Base-by-base conservation (phyloP, 2,888 invertebrate species). In the Drosophila demipolita region DNA sequence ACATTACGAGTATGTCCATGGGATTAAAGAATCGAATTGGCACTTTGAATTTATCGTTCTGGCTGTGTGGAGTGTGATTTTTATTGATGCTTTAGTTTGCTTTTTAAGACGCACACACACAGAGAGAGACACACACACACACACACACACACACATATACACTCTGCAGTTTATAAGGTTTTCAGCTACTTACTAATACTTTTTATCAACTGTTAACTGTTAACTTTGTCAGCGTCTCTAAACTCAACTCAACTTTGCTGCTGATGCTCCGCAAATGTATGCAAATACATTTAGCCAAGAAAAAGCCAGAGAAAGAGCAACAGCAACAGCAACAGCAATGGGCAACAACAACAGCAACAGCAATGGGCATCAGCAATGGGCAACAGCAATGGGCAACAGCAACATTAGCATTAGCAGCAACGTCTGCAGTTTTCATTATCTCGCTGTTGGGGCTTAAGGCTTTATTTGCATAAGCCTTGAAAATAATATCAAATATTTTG, bases 11-110 rank as follows among this genome's bases (percentile, higher is more conserved):
- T 75, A 59, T 78, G 84, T 87, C 84, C 84, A 72, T 81, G 89
- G 87, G 89, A 87, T 89, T 89, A 89, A 89, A 87, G 87, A 79
- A 89, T 87, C 81, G 83, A 66, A 87, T 83, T 87, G 87, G 72
- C 83, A 84, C 81, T 87, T 89, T 81, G 84, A 87, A 87, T 87
- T 87, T 89, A 87, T 87, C 79, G 87, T 79, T 73, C 75, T 73
- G 78, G 76, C 76, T 75, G 79, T 74, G 55, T 29, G 78, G 83
- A 84, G 84, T 87, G 87, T 87, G 87, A 87, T 87, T 89, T 87
- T 87, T 84, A 89, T 87, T 80, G 87, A 84, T 78, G 85, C 80
- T 87, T 80, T 45, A 79, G 71, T 78, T 74, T 70, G 38, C 59
- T 68, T 74, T 70, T 75, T 70, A 65, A 62, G 50, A 68, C 63